Conservation (phyloP, 2,113 vertebrate species). For the Coreoperca whiteheadi region DNA sequence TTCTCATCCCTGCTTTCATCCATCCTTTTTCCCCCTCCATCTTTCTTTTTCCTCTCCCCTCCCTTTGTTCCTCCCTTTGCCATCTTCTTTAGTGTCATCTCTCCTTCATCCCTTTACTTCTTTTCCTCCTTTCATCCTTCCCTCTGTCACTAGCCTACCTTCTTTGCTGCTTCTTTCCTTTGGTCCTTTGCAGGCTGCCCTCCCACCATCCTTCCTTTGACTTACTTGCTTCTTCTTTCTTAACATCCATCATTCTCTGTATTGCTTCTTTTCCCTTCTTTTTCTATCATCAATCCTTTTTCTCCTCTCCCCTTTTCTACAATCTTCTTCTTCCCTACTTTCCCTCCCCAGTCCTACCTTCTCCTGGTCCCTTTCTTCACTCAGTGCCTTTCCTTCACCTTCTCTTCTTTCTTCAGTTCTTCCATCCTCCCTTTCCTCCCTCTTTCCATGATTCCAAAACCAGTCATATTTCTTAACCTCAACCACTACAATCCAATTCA, state of each 20-base stretch:
- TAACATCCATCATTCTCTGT: neutral
- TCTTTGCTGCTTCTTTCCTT: neutral
- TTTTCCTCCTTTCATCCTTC: neutral
- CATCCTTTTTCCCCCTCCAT: neutral
- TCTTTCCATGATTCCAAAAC: neutral
- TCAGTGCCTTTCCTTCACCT: neutral
- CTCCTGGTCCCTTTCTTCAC: neutral
- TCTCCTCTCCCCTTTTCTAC: neutral
- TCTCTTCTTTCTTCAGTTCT: neutral
- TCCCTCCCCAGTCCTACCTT: neutral
- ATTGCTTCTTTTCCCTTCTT: neutral
- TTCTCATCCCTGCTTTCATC: neutral
- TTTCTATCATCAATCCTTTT: neutral
- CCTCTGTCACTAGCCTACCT: neutral
- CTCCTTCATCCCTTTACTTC: neutral
- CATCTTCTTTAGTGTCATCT: neutral
- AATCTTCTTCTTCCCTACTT: neutral
- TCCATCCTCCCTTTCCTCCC: neutral
- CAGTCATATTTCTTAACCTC: constrained; percentile 11
- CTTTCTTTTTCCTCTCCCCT: neutral
- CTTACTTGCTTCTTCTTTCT: neutral
- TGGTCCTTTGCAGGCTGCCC: neutral
- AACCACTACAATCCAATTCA: constrained; percentile 6
- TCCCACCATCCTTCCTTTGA: neutral
- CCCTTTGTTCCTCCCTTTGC: neutral